These are phyloP conservation scores for Silurus glanis DNA, from an alignment of 2,113 vertebrate genomes.

Conservation along the genomic window DNA sequence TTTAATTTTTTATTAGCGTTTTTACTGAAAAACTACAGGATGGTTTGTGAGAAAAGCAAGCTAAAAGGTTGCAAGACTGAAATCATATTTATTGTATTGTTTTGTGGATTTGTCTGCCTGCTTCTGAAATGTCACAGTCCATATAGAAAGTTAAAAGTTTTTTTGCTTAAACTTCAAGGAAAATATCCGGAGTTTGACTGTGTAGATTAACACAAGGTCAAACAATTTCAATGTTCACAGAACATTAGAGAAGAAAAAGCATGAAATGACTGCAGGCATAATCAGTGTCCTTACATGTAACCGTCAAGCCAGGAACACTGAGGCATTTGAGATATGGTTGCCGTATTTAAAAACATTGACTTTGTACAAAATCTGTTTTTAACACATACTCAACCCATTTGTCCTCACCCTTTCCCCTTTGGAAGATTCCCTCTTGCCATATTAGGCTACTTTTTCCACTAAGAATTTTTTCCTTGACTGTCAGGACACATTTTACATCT, in stretches of 20 bases:
- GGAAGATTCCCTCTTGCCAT: neutral
- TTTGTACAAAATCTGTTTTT: neutral
- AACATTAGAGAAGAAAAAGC: neutral
- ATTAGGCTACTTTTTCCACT: neutral
- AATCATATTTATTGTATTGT: conserved; percentile 9
- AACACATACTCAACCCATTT: neutral
- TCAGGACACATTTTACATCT: neutral
- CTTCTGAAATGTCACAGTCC: conserved; percentile 4
- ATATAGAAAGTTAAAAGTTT: neutral
- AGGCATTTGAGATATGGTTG: conserved; percentile 2
- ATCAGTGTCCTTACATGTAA: neutral
- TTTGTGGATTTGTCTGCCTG: conserved; percentile 14
- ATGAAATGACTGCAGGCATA: neutral
- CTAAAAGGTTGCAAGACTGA: conserved; percentile 7
- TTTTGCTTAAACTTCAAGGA: neutral
- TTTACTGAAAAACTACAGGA: conserved; percentile 8
- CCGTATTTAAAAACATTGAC: neutral
- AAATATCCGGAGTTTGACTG: neutral
- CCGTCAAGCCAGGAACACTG: neutral
- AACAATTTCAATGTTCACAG: neutral
- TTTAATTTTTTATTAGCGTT: neutral
- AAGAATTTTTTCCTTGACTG: neutral
- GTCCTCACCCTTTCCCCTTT: neutral
- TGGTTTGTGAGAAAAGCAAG: conserved; percentile 1
- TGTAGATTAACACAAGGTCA: neutral